These are phyloP conservation scores for Spea bombifrons DNA, from an alignment of 2,113 vertebrate genomes.

Conservation along the genomic window DNA sequence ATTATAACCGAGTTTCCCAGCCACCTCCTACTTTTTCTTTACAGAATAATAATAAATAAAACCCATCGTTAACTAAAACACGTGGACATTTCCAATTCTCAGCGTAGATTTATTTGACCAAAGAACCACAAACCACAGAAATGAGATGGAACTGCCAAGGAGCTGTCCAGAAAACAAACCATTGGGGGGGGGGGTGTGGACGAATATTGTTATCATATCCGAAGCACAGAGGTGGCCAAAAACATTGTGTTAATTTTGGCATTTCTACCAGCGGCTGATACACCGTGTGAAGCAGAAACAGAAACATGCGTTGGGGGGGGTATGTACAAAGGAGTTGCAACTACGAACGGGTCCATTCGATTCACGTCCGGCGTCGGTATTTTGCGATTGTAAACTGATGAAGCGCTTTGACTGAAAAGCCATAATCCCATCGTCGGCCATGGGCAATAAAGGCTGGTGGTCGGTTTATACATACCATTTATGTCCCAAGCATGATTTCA, in stretches of 20 bases:
- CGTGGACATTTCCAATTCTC: neutral
- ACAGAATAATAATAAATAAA: neutral
- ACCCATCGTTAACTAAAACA: neutral
- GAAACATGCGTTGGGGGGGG: too few relatives aligned
- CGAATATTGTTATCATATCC: neutral
- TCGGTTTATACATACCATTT: too few relatives aligned
- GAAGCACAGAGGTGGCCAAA: neutral
- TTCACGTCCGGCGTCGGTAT: too few relatives aligned
- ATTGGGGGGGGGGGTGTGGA: neutral
- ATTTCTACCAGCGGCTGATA: neutral
- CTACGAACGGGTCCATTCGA: too few relatives aligned
- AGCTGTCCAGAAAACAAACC: neutral
- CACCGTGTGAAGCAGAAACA: neutral
- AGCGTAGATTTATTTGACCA: neutral
- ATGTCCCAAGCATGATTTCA: too few relatives aligned
- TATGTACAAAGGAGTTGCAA: too few relatives aligned
- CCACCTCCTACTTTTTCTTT: too few relatives aligned
- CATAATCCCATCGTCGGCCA: too few relatives aligned
- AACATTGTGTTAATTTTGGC: neutral
- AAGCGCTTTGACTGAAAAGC: too few relatives aligned
- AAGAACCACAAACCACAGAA: conserved; percentile 25
- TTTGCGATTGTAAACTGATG: too few relatives aligned
- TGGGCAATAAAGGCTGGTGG: too few relatives aligned
- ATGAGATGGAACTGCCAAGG: neutral
- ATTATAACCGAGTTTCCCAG: too few relatives aligned